These are phyloP conservation scores for Sebastes steindachneri DNA, from an alignment of 2,797 vertebrate species.

Conservation along the genomic window DNA sequence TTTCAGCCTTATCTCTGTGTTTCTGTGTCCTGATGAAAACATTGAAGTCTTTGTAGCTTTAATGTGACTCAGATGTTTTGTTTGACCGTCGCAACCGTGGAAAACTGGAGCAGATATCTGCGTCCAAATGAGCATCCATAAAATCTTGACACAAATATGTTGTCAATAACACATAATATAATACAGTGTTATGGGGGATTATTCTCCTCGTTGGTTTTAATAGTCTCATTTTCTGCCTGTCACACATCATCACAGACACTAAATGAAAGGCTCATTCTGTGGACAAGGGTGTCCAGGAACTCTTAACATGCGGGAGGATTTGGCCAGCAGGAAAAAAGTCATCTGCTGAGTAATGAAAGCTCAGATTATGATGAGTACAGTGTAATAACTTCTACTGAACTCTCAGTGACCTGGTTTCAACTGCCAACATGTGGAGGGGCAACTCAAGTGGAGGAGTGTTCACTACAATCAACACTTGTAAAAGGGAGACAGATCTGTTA, in stretches of 20 bases:
- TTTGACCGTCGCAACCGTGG: constrained; percentile 6
- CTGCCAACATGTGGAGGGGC: constrained; percentile 8
- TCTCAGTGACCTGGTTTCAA: constrained; percentile 36
- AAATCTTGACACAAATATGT: constrained; percentile 21
- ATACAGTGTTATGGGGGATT: neutral
- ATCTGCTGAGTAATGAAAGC: constrained; percentile 46
- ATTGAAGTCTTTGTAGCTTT: neutral
- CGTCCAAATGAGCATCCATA: constrained; percentile 1
- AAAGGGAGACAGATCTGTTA: neutral
- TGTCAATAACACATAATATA: constrained; percentile 13
- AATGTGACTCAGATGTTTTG: neutral
- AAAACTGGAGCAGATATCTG: constrained; percentile 14
- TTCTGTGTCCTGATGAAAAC: neutral
- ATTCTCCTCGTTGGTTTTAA: constrained; percentile 29
- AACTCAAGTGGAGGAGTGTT: neutral
- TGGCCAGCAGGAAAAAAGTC: constrained; percentile 29
- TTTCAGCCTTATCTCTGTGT: neutral
- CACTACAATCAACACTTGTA: constrained; percentile 3
- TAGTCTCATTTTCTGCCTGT: constrained; percentile 42
- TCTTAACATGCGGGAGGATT: constrained; percentile 18
- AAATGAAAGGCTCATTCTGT: constrained; percentile 33
- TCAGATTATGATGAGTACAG: constrained; percentile 41
- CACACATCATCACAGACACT: constrained; percentile 35
- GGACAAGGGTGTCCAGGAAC: constrained; percentile 13
- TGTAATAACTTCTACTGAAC: constrained; percentile 56